Percentiles rank a stretch among this genome's conserved stretches.
These are phyloP conservation scores for Podarcis cretensis DNA, from an alignment of 2,113 vertebrate genomes.

Conservation along the genomic window DNA sequence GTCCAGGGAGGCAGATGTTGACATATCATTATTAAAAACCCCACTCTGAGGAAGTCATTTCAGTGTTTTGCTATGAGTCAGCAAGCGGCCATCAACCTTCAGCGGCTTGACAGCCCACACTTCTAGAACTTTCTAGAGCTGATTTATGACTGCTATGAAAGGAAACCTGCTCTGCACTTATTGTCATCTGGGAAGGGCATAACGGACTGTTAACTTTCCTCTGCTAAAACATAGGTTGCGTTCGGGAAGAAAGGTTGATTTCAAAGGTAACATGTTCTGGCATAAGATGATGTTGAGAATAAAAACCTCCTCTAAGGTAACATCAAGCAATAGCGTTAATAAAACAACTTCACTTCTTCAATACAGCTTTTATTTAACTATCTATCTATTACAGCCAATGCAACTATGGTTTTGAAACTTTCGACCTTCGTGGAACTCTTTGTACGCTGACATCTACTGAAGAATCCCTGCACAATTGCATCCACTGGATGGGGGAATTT, in stretches of 20 bases:
- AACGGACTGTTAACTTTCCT: background rate
- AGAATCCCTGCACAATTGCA: too few relatives aligned
- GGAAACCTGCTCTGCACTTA: background rate
- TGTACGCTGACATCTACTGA: too few relatives aligned
- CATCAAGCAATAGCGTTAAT: background rate
- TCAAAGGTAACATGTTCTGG: too few relatives aligned
- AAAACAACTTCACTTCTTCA: background rate
- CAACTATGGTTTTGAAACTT: too few relatives aligned
- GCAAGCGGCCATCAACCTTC: constrained; percentile 34
- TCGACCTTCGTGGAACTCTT: too few relatives aligned
- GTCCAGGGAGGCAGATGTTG: constrained; percentile 54
- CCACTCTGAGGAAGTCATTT: constrained; percentile 42
- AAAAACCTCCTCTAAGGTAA: background rate
- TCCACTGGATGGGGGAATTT: too few relatives aligned
- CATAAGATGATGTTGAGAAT: too few relatives aligned
- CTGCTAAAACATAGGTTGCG: constrained; percentile 8
- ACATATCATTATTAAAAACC: constrained; percentile 62
- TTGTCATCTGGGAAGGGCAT: background rate
- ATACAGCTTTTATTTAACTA: too few relatives aligned
- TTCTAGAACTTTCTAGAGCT: constrained; percentile 33
- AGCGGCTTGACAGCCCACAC: constrained; percentile 13
- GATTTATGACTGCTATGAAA: constrained; percentile 17
- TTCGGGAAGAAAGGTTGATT: background rate
- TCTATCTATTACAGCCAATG: too few relatives aligned
- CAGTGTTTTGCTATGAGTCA: constrained; percentile 31